These are phyloP conservation scores for Exocentrus adspersus DNA, from an alignment of 2,888 invertebrate genomes.

Conservation along the genomic window DNA sequence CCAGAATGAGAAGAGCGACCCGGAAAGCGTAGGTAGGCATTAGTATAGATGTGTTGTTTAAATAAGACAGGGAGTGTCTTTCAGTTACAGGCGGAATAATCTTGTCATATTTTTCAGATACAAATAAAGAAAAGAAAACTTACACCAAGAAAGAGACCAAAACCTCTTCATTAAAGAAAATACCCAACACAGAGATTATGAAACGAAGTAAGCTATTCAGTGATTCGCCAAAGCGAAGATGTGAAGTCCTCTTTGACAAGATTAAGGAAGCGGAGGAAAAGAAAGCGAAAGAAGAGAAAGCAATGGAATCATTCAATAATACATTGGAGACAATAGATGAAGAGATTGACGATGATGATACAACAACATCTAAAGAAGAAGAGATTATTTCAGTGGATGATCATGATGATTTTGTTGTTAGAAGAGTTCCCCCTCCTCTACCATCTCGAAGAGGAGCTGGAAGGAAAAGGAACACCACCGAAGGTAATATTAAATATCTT, in stretches of 20 bases:
- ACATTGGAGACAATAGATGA: constrained; percentile 9
- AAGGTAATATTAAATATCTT: background rate
- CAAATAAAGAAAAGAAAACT: constrained; percentile 1
- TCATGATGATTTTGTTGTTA: constrained; percentile 17
- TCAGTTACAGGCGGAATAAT: too few relatives aligned
- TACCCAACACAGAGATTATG: constrained; percentile 30
- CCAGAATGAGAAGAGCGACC: background rate
- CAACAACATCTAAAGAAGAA: constrained; percentile 20
- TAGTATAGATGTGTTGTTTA: background rate
- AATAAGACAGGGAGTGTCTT: too few relatives aligned
- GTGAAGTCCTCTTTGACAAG: constrained; percentile 31
- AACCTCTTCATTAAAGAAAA: constrained; percentile 19
- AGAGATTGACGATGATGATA: constrained; percentile 17
- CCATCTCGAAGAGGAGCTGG: constrained; percentile 23
- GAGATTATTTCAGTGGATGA: constrained; percentile 25
- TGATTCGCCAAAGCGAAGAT: constrained; percentile 26
- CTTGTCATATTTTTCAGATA: constrained; percentile 8
- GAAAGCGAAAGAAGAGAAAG: constrained; percentile 27
- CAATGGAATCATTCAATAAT: constrained; percentile 22
- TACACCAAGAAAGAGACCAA: constrained; percentile 1
- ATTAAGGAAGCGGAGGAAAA: constrained; percentile 24
- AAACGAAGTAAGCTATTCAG: constrained; percentile 28
- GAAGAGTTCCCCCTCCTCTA: constrained; percentile 29
- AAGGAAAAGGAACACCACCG: constrained; percentile 8
- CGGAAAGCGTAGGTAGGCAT: background rate